Evolutionary conservation across 1,140 invertebrate genomes (phyloP).

Genomic region (Leptonema lineaticorne): DNA sequence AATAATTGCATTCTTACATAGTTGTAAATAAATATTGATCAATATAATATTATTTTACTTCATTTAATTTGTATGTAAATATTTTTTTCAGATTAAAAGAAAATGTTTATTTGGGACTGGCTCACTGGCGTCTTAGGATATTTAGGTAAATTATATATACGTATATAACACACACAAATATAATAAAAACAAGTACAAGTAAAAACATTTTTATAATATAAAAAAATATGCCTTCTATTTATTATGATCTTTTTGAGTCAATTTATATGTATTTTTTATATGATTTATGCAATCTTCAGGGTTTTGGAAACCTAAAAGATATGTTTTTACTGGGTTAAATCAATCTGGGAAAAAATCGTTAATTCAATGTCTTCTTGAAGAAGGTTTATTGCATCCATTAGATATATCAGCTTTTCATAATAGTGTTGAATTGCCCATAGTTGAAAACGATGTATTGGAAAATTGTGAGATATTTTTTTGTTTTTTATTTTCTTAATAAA

Average conservation of each 20-base stretch:
- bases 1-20: too few species aligned
- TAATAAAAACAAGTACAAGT: too few species aligned
- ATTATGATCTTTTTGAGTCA: not conserved
- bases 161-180: too few species aligned
- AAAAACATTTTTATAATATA: not conserved
- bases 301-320: slow-evolving; percentile 47
- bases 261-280: not conserved
- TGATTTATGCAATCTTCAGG: slow-evolving; percentile 39
- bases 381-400: slow-evolving; percentile 50
- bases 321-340: slow-evolving; percentile 51
- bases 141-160: slow-evolving; percentile 78
- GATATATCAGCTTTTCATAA: slow-evolving; percentile 38
- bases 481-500: not conserved
- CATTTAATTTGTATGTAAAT: too few species aligned
- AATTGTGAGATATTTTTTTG: not conserved
- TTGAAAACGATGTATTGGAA: not conserved
- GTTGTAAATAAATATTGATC: too few species aligned
- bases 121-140: slow-evolving; percentile 94
- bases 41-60: too few species aligned
- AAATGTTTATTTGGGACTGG: slow-evolving; percentile 98
- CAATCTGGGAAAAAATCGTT: slow-evolving; percentile 51
- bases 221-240: not conserved
- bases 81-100: not conserved
- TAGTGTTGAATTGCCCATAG: not conserved
- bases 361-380: slow-evolving; percentile 49